Evolutionary conservation across 2,797 vertebrate genomes (phyloP).

Genomic region (Pseudopleuronectes americanus): DNA sequence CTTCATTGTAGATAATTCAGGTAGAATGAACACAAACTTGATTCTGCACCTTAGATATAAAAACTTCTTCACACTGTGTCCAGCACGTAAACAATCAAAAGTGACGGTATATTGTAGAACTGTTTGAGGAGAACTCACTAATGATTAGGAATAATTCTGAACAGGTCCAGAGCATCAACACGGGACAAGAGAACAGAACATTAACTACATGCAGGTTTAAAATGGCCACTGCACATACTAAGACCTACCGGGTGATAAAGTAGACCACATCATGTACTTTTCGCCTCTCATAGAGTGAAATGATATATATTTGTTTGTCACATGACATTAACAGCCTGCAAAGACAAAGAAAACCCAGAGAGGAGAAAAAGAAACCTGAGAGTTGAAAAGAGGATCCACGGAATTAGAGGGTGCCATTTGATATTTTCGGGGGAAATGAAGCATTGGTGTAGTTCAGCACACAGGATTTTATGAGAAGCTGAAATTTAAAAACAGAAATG

Average conservation of each 20-base stretch:
- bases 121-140: too few relatives aligned
- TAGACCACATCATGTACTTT: neutral
- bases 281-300: conserved; percentile 32
- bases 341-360: conserved; percentile 52
- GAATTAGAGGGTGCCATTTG: conserved; percentile 41
- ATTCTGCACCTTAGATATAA: too few relatives aligned
- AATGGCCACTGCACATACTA: neutral
- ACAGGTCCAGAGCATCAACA: too few relatives aligned
- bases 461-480: conserved; percentile 57
- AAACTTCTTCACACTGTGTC: too few relatives aligned
- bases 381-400: conserved; percentile 40
- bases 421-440: conserved; percentile 60
- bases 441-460: conserved; percentile 34
- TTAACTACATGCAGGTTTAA: too few relatives aligned
- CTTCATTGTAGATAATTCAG: too few relatives aligned
- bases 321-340: conserved; percentile 29
- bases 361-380: conserved; percentile 18
- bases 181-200: too few relatives aligned
- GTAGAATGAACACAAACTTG: too few relatives aligned
- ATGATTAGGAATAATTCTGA: too few relatives aligned
- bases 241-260: conserved; percentile 20
- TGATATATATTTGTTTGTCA: conserved; percentile 2
- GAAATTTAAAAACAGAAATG: conserved; percentile 43
- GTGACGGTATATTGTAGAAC: too few relatives aligned
- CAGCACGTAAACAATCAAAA: too few relatives aligned